Conservation (phyloP, 2,113 vertebrate genomes). For the Varanus komodoensis region DNA sequence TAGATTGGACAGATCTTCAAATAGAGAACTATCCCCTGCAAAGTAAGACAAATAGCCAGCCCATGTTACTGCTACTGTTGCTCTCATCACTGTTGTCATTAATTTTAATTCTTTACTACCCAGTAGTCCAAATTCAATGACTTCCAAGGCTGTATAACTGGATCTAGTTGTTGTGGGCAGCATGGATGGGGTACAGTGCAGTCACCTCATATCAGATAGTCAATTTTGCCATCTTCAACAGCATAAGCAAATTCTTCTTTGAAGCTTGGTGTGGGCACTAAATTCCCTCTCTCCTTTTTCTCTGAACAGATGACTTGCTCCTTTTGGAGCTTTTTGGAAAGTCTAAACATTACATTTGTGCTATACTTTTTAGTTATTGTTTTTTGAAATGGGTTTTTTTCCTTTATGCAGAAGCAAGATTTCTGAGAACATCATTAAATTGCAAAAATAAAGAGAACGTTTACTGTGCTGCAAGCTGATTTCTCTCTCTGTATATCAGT, state of each 20-base stretch:
- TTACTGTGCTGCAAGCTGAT: not conserved
- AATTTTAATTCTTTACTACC: no score
- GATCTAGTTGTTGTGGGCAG: no score
- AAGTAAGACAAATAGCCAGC: no score
- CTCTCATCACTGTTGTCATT: no score
- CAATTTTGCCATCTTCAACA: not conserved
- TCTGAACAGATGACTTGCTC: not conserved
- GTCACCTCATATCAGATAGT: not conserved
- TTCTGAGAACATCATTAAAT: not conserved
- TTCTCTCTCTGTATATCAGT: not conserved
- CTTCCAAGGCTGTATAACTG: no score
- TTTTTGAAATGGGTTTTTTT: not conserved
- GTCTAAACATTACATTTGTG: no score
- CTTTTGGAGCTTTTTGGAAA: not conserved
- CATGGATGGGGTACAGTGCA: not conserved
- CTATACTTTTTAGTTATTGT: no score
- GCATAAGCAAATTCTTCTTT: not conserved
- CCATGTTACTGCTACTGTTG: no score
- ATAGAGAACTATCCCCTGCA: no score
- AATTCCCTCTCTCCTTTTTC: not conserved
- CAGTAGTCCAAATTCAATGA: no score
- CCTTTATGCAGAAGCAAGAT: not conserved
- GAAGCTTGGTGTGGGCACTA: not conserved
- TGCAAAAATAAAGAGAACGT: not conserved
- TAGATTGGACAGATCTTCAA: no score